A percentile compares a stretch with the other conserved stretches of the same genome.
Conservation (phyloP, 2,888 invertebrate species). For the Eucera pruinosa region DNA sequence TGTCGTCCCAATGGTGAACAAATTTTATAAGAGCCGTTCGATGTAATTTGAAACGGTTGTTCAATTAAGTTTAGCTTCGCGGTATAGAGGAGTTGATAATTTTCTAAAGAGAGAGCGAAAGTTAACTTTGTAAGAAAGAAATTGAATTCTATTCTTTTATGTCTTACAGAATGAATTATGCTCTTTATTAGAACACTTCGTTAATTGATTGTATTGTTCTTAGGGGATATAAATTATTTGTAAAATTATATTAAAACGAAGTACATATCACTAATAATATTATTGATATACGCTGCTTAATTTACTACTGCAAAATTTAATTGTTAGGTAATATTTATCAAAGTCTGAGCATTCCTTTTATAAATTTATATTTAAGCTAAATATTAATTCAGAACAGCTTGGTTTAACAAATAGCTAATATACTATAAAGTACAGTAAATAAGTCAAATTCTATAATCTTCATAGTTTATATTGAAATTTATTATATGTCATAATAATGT, state of each 20-base stretch:
- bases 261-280: no score
- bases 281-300: no score
- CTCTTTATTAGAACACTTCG: not conserved
- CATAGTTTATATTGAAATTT: no score
- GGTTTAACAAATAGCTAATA: no score
- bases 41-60: constrained; percentile 17
- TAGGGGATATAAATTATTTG: not conserved
- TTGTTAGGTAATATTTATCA: no score
- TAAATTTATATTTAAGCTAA: no score
- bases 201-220: not conserved
- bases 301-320: no score
- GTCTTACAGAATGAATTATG: not conserved
- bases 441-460: no score
- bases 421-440: no score
- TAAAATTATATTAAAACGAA: not conserved
- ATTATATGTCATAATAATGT: no score
- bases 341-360: no score
- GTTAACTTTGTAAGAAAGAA: not conserved
- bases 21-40: constrained; percentile 12
- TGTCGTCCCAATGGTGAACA: not conserved
- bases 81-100: not conserved
- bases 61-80: constrained; percentile 12
- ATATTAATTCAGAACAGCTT: no score
- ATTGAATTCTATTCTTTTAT: not conserved
- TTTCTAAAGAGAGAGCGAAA: not conserved